phyloP scores from a whole-genome alignment of 1,140 invertebrate species.

The Diorhabda sublineata region DNA sequence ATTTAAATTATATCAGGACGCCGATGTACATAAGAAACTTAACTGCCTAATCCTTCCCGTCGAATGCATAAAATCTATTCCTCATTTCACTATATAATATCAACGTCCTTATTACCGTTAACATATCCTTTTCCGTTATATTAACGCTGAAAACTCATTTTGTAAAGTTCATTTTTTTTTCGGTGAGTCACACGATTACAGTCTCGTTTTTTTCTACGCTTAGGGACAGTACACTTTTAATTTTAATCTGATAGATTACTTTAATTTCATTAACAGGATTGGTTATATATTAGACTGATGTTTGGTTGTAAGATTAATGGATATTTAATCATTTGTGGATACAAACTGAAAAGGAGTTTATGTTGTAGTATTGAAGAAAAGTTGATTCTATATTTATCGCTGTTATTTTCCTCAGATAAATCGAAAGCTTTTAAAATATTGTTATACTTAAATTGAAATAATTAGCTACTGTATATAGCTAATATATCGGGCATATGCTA shows the following conservation, averaged over 20 bases:
- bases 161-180: background rate
- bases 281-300: conserved; percentile 6
- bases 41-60: background rate
- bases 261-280: conserved; percentile 18
- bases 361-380: background rate
- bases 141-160: background rate
- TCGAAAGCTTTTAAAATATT: no score
- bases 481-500: no score
- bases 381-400: background rate
- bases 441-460: no score
- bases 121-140: background rate
- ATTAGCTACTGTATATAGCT: no score
- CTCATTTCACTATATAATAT: background rate
- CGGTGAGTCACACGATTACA: background rate
- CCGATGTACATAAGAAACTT: background rate
- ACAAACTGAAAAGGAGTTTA: background rate
- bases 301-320: conserved; percentile 15
- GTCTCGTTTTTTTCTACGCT: background rate
- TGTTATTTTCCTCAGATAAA: no score
- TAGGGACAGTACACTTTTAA: background rate
- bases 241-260: conserved; percentile 13
- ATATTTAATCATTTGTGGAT: conserved; percentile 16
- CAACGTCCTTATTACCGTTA: background rate
- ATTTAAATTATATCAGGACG: no score
- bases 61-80: background rate